Percentiles rank a stretch among this genome's conserved stretches.
phyloP scores from a whole-genome alignment of 2,797 vertebrate genomes.

The Anniella stebbinsi region DNA sequence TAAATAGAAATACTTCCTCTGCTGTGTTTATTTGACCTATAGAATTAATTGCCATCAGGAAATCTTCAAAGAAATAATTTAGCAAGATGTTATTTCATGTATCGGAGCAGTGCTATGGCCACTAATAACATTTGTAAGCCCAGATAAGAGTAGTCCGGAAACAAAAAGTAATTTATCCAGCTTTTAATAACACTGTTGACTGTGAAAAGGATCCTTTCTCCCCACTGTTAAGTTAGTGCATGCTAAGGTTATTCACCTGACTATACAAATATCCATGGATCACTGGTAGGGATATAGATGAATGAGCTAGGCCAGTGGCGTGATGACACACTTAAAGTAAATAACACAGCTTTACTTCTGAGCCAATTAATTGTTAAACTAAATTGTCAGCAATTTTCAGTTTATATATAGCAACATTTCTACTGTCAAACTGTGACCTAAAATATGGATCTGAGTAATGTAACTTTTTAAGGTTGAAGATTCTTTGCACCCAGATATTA shows the following conservation, averaged over 20 bases:
- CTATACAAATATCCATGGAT: background rate
- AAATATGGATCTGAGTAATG: background rate
- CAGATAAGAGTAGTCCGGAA: slow-evolving; percentile 28
- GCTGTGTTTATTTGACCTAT: slow-evolving; percentile 37
- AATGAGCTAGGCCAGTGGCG: background rate
- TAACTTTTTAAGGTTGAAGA: background rate
- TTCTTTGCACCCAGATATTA: background rate
- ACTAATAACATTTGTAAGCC: slow-evolving; percentile 21
- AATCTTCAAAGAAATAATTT: slow-evolving; percentile 46
- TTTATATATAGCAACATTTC: background rate
- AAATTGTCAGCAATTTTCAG: background rate
- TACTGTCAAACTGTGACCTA: background rate
- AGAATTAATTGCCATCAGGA: slow-evolving; percentile 39
- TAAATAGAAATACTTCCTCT: slow-evolving; percentile 34
- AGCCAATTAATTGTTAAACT: background rate
- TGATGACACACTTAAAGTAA: background rate
- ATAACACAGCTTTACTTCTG: background rate
- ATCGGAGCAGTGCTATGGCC: background rate
- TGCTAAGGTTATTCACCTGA: slow-evolving; percentile 17
- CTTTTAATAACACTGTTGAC: slow-evolving; percentile 18
- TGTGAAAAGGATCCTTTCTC: background rate
- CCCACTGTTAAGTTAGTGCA: background rate
- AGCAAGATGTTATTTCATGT: slow-evolving; percentile 37
- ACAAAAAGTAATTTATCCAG: slow-evolving; percentile 24
- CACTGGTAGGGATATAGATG: background rate